A percentile compares a stretch with the other conserved stretches of the same genome.
These are phyloP conservation scores for Bombyx huttoni DNA, from an alignment of 2,888 invertebrate species.

Conservation along the genomic window DNA sequence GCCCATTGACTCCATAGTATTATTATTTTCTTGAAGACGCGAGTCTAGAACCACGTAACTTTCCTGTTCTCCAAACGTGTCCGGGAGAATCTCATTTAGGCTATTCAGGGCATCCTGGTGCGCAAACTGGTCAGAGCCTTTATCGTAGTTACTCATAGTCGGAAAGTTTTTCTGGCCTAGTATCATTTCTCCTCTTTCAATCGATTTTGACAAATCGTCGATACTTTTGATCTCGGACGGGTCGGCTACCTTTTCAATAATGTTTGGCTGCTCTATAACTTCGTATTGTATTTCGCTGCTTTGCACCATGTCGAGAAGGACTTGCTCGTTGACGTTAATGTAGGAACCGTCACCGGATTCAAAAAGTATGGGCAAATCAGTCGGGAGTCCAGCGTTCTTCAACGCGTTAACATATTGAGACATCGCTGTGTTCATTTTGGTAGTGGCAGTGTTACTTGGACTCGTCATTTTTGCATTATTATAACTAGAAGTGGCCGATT, in stretches of 20 bases:
- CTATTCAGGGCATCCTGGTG: constrained; percentile 51
- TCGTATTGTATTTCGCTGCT: constrained; percentile 67
- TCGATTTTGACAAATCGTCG: constrained; percentile 62
- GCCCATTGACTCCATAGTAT: constrained; percentile 38
- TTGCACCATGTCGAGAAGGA: constrained; percentile 69
- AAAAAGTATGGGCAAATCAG: constrained; percentile 72
- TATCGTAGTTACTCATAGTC: constrained; percentile 29
- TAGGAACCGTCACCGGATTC: constrained; percentile 77
- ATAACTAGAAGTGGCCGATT: constrained; percentile 43
- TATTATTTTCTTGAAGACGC: constrained; percentile 37
- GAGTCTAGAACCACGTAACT: constrained; percentile 53
- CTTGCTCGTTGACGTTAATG: constrained; percentile 76
- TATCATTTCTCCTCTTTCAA: constrained; percentile 58
- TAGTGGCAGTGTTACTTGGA: constrained; percentile 24
- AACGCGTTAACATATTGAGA: constrained; percentile 64
- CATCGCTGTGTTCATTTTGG: constrained; percentile 51
- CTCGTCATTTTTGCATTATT: constrained; percentile 26
- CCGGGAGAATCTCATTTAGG: constrained; percentile 52
- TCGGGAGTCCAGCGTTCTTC: constrained; percentile 59
- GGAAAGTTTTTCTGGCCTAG: constrained; percentile 39
- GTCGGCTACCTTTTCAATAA: constrained; percentile 62
- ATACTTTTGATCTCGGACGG: constrained; percentile 66
- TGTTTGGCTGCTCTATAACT: constrained; percentile 65
- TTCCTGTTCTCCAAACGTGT: constrained; percentile 53
- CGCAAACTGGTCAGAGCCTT: constrained; percentile 33